These are phyloP conservation scores for Cydia strobilella DNA, from an alignment of 1,140 invertebrate genomes.

Conservation along the genomic window DNA sequence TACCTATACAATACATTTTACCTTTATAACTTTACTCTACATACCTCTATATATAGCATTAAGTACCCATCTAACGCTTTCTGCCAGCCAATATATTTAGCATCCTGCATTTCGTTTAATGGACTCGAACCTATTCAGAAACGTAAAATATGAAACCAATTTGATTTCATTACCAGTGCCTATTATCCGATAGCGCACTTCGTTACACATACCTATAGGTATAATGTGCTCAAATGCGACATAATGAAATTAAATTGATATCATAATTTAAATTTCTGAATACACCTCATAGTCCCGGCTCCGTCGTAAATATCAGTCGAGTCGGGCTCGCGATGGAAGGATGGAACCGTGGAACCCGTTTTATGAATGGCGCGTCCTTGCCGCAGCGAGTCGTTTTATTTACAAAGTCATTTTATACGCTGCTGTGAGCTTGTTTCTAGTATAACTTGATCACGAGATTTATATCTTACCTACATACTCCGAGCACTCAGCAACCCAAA, in stretches of 20 bases:
- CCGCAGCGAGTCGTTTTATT: neutral
- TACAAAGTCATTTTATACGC: constrained; percentile 1
- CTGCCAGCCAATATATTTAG: too few relatives aligned
- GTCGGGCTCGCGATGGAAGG: neutral
- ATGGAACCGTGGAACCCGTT: constrained; percentile 15
- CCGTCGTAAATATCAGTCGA: neutral
- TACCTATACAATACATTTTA: too few relatives aligned
- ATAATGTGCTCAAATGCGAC: neutral
- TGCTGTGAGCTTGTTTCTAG: neutral
- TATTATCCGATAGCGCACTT: too few relatives aligned
- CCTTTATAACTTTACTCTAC: too few relatives aligned
- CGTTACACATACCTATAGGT: too few relatives aligned
- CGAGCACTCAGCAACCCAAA: too few relatives aligned
- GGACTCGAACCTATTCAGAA: too few relatives aligned
- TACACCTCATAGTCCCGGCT: neutral
- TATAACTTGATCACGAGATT: neutral
- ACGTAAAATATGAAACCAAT: neutral
- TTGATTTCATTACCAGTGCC: neutral
- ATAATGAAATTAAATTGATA: neutral
- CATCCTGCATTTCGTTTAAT: too few relatives aligned
- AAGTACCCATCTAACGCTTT: too few relatives aligned
- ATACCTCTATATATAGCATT: too few relatives aligned
- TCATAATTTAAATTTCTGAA: neutral
- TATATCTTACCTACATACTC: too few relatives aligned
- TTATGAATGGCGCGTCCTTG: constrained; percentile 20